These are phyloP conservation scores for Stenodera caucasica DNA, from an alignment of 2,888 invertebrate genomes.

Conservation along the genomic window DNA sequence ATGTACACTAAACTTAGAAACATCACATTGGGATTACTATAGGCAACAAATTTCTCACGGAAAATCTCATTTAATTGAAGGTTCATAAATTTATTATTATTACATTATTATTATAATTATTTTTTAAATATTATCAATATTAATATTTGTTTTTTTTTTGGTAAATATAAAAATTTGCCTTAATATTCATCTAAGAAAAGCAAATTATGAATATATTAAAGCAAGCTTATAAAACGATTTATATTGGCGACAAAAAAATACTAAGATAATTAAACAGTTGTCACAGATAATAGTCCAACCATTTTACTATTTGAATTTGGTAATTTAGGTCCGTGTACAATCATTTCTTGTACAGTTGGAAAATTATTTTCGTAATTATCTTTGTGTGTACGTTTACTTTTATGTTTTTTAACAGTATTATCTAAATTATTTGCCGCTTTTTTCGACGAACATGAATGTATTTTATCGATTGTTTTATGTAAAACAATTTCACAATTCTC, in stretches of 20 bases:
- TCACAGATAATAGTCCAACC: slow-evolving; percentile 62
- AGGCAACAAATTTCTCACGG: slow-evolving; percentile 34
- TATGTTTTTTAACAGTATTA: slow-evolving; percentile 57
- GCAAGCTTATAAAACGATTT: slow-evolving; percentile 22
- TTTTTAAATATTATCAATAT: slow-evolving; percentile 5
- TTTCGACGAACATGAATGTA: slow-evolving; percentile 48
- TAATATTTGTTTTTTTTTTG: slow-evolving; percentile 22
- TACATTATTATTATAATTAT: neutral
- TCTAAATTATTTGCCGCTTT: slow-evolving; percentile 53
- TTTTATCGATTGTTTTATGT: slow-evolving; percentile 38
- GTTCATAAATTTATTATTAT: slow-evolving; percentile 1
- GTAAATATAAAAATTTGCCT: slow-evolving; percentile 31
- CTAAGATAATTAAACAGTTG: slow-evolving; percentile 56
- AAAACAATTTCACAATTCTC: slow-evolving; percentile 39
- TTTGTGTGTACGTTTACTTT: slow-evolving; percentile 53
- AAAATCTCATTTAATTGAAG: slow-evolving; percentile 3
- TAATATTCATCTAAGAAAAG: slow-evolving; percentile 30
- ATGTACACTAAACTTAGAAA: slow-evolving; percentile 47
- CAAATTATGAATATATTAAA: slow-evolving; percentile 27
- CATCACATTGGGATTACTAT: slow-evolving; percentile 46
- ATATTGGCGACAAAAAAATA: neutral
- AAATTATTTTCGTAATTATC: slow-evolving; percentile 59
- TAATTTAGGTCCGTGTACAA: slow-evolving; percentile 57
- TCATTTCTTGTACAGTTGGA: slow-evolving; percentile 62
- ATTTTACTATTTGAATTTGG: slow-evolving; percentile 57